Evolutionary conservation across 2,888 invertebrate species (phyloP), one percentile per base, ranked within the genome.

Genomic region (Cephonodes hylas): DNA sequence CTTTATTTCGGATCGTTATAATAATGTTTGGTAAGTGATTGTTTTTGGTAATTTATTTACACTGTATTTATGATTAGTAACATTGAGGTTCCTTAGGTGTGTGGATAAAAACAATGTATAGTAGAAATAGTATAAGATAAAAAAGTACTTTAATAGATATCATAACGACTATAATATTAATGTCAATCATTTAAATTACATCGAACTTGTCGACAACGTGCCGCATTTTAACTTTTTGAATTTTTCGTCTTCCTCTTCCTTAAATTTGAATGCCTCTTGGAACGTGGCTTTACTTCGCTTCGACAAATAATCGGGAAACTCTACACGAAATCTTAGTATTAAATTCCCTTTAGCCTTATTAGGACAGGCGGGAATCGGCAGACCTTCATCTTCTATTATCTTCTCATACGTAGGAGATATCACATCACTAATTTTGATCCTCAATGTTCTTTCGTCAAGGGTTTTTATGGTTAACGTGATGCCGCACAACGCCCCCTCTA

Each of bases 401-500:
- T 96, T 96, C 66, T 93, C 93, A 72, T 95, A 96, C 1, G 93
- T 93, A 0, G 96, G 95, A 23, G 92, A 91, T 56, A 96, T 94
- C 4, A 96, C 94, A 76, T 96, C 96, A 3, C 94, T 94, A 63
- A 97, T 94, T 60, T 95, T 94, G 42, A 96, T 85, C 66, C 95
- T 93, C 45, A 97, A 81, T 59, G 91, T 91, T 67, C 96, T 93
- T 1, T 94, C 94, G 76, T 97, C 97, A 64, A 97, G 84, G 0
- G 96, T 96, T 48, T 87, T 86, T 0, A 97, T 86, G 5, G 91
- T 93, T 38, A 97, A 89, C 34, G 93, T 93, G 8, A 95, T 93
- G 0, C 97, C 97, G 44, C 94, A 93, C 31, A 97, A 85, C 0
- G 97, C 96, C 77, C 96, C 95, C 71, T 94, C 91, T 57, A 97